phyloP scores from a whole-genome alignment of 2,888 invertebrate genomes.

The Odontomyia ornata region DNA sequence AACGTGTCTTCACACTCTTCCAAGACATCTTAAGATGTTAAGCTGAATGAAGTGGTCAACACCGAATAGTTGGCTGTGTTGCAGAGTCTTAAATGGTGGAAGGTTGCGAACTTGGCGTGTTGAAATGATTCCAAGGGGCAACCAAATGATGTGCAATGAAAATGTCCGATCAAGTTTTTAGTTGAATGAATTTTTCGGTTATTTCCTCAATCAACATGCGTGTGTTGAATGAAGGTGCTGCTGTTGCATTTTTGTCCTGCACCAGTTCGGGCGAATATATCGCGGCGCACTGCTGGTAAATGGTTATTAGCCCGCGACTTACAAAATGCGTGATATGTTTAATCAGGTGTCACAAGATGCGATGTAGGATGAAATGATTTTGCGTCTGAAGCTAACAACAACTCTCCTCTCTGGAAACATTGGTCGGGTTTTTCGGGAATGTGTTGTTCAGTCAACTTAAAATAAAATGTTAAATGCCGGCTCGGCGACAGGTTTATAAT shows the following conservation, averaged over 20 bases:
- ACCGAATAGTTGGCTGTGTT: background rate
- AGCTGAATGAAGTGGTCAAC: conserved; percentile 17
- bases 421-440: background rate
- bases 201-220: background rate
- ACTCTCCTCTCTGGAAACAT: background rate
- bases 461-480: background rate
- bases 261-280: background rate
- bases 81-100: background rate
- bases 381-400: conserved; percentile 30
- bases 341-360: conserved; percentile 38
- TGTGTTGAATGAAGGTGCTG: background rate
- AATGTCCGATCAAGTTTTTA: conserved; percentile 35
- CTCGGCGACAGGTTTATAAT: conserved; percentile 16
- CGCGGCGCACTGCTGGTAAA: background rate
- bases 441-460: background rate
- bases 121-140: conserved; percentile 26
- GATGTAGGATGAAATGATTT: conserved; percentile 41
- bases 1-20: conserved; percentile 31
- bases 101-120: background rate
- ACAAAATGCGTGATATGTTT: conserved; percentile 29
- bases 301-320: background rate
- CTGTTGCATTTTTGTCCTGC: background rate
- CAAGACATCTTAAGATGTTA: conserved; percentile 19
- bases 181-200: conserved; percentile 38
- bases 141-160: conserved; percentile 37